phyloP scores from a whole-genome alignment of 2,113 vertebrate species.

The Atherinomorus stipes region DNA sequence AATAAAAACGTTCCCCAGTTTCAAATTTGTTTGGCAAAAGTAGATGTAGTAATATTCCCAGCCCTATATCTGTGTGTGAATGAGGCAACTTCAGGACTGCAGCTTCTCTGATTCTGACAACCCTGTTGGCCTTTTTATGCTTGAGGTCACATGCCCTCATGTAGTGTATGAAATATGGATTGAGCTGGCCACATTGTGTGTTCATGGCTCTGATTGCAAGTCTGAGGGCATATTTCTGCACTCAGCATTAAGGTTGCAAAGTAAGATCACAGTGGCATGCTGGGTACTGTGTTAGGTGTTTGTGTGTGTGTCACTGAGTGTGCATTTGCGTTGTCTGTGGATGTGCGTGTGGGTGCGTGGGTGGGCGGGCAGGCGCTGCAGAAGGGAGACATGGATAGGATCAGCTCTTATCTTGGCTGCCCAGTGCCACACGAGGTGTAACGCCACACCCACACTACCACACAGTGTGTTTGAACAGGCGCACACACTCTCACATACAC shows the following conservation, averaged over 20 bases:
- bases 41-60: not conserved
- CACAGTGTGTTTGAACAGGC: slow-evolving; percentile 84
- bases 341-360: slow-evolving; percentile 57
- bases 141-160: slow-evolving; percentile 25
- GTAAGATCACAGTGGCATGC: slow-evolving; percentile 71
- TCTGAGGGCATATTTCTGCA: slow-evolving; percentile 57
- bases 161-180: slow-evolving; percentile 53
- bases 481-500: slow-evolving; percentile 68
- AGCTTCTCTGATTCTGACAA: slow-evolving; percentile 11
- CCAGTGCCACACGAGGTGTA: slow-evolving; percentile 87
- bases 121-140: slow-evolving; percentile 32
- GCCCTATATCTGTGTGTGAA: slow-evolving; percentile 10
- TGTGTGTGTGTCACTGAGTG: slow-evolving; percentile 38
- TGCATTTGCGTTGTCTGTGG: slow-evolving; percentile 10
- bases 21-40: not conserved
- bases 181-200: slow-evolving; percentile 46
- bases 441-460: slow-evolving; percentile 84
- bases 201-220: slow-evolving; percentile 46
- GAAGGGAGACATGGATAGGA: slow-evolving; percentile 82
- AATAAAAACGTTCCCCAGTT: not conserved
- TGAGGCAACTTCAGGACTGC: slow-evolving; percentile 19
- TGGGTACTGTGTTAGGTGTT: slow-evolving; percentile 44
- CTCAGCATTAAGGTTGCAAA: slow-evolving; percentile 62
- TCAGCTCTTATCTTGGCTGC: slow-evolving; percentile 85
- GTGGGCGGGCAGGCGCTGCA: slow-evolving; percentile 74